Conservation (phyloP, 1,140 invertebrate species). For the Adelges cooleyi region DNA sequence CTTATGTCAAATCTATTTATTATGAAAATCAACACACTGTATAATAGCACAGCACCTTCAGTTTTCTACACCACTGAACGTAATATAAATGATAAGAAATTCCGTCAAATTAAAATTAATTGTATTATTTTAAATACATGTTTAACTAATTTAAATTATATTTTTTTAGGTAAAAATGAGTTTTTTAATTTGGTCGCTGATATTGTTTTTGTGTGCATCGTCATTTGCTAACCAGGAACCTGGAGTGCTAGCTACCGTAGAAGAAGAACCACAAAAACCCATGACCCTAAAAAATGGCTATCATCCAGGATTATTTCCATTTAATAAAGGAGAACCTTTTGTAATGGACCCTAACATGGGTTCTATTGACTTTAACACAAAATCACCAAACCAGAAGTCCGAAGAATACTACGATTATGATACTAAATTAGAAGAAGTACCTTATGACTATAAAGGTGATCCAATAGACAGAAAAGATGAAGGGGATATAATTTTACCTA, state of each 20-base stretch:
- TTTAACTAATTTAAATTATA: too few relatives aligned
- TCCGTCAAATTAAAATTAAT: too few relatives aligned
- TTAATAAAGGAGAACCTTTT: slow-evolving; percentile 58
- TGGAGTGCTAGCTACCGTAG: slow-evolving; percentile 25
- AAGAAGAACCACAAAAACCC: slow-evolving; percentile 31
- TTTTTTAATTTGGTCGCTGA: too few relatives aligned
- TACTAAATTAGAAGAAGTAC: slow-evolving; percentile 31
- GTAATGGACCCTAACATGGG: slow-evolving; percentile 55
- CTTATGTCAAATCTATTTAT: too few relatives aligned
- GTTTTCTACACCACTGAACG: too few relatives aligned
- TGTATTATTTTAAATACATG: too few relatives aligned
- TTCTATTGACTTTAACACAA: slow-evolving; percentile 46
- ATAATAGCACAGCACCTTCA: too few relatives aligned
- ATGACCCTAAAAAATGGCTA: slow-evolving; percentile 32
- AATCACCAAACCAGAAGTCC: slow-evolving; percentile 25
- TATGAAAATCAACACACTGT: too few relatives aligned
- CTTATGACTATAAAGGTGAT: slow-evolving; percentile 32
- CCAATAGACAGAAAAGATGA: slow-evolving; percentile 34
- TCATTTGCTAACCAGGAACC: background rate
- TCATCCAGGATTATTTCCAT: slow-evolving; percentile 39
- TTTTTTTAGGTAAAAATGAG: too few relatives aligned
- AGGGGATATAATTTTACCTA: slow-evolving; percentile 39
- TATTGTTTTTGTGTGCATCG: too few relatives aligned
- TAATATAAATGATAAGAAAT: too few relatives aligned
- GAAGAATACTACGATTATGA: slow-evolving; percentile 37